phyloP scores from a whole-genome alignment of 2,113 vertebrate genomes.

The Psammodynastes pulverulentus region DNA sequence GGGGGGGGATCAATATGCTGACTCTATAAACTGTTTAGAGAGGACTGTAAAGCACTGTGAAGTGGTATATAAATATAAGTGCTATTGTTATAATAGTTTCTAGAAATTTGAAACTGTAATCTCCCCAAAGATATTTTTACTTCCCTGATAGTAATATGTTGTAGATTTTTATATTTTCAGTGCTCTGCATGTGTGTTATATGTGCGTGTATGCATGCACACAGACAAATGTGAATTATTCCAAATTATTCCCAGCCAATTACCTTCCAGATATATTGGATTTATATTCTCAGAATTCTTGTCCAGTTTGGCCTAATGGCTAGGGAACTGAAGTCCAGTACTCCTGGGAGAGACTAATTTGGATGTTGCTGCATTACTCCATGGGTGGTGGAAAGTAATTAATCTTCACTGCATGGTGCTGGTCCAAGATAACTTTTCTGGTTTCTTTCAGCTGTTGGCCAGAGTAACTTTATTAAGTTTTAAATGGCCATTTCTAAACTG shows the following conservation, averaged over 20 bases:
- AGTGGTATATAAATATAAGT: too few species aligned
- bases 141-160: neutral
- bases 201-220: neutral
- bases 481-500: slow-evolving; percentile 23
- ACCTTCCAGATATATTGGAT: neutral
- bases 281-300: neutral
- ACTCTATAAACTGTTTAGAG: too few species aligned
- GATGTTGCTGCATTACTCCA: neutral
- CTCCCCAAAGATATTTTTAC: neutral
- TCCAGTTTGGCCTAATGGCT: neutral
- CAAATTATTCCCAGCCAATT: neutral
- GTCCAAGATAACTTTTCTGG: neutral
- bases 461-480: slow-evolving; percentile 28
- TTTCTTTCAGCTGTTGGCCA: slow-evolving; percentile 15
- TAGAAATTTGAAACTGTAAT: neutral
- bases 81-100: neutral
- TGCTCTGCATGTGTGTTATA: neutral
- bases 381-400: slow-evolving; percentile 12
- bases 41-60: too few species aligned
- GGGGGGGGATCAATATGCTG: too few species aligned
- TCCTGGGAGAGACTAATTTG: neutral
- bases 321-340: neutral
- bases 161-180: neutral
- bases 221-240: neutral
- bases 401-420: neutral